Evolutionary conservation across 2,113 vertebrate genomes (phyloP).

Genomic region (Synchiropus splendidus): DNA sequence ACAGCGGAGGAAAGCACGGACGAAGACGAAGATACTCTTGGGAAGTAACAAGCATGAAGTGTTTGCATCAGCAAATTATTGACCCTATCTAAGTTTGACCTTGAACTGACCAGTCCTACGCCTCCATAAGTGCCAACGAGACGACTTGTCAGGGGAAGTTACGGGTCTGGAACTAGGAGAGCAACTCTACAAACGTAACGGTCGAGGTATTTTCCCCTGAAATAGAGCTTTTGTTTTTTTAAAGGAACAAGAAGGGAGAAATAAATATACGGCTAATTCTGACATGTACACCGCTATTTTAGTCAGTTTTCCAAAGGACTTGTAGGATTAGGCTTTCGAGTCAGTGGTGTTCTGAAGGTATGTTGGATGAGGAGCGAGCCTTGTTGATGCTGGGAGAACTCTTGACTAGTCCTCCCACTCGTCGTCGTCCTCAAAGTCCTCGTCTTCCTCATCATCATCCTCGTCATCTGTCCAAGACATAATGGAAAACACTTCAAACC

Average conservation of each 20-base stretch:
- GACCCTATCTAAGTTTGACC: too few relatives aligned
- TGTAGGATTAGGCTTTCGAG: conserved; percentile 74
- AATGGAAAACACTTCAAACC: too few relatives aligned
- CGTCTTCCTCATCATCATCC: conserved; percentile 93
- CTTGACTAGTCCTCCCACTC: conserved; percentile 92
- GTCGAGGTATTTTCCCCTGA: conserved; percentile 12
- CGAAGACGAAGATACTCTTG: conserved; percentile 2
- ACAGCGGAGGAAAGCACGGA: conserved; percentile 62
- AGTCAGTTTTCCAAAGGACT: conserved; percentile 81
- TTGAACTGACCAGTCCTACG: too few relatives aligned
- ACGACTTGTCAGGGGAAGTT: too few relatives aligned
- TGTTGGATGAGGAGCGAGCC: neutral
- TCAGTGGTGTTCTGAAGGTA: conserved; percentile 46
- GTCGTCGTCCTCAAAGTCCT: conserved; percentile 98
- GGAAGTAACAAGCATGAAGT: too few relatives aligned
- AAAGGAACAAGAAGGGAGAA: conserved; percentile 78
- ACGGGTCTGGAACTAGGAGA: conserved; percentile 60
- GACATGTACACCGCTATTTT: conserved; percentile 90
- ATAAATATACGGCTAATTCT: conserved; percentile 95
- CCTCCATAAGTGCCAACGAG: too few relatives aligned
- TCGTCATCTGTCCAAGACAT: conserved; percentile 77
- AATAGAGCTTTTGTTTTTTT: too few relatives aligned
- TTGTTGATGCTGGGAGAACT: rapidly evolving
- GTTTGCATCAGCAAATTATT: too few relatives aligned
- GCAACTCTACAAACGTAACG: conserved; percentile 61